Evolutionary conservation across 2,888 invertebrate genomes (phyloP), one percentile per base, ranked within the genome.

Genomic region (Heliconius cydno): DNA sequence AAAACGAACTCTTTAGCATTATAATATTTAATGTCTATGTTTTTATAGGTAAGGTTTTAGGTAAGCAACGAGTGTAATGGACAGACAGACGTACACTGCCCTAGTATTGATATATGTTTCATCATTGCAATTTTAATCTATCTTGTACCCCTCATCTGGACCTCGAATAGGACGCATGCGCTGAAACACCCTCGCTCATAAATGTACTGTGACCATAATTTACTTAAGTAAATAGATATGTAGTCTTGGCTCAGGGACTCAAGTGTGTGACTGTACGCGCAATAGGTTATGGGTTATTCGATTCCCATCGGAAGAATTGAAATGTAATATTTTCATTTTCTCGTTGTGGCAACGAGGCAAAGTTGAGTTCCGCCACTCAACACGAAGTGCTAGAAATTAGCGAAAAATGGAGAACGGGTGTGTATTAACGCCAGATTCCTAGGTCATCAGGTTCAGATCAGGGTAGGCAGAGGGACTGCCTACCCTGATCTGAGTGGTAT

Each of bases 111-210:
- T 46, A 77, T 63, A 74, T 38, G 74, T 71, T 68, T 71, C 78
- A 68, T 68, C 63, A 57, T 67, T 78, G 78, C 77, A 74, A 77
- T 73, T 65, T 78, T 80, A 78, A 80, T 80, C 60, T 75, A 75
- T 79, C 60, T 68, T 30, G 65, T 80, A 68, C 63, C 63, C 77
- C 74, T 77, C 76, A 71, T 79, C 80, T 74, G 77, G 77, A 74
- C 46, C 25, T 66, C 22, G 63, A 38, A 52, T 3, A 68, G n/a
- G 1, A 65, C 82, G 82, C 82, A 77, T 73, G 80, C 80, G 82
- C 79, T 34, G 57, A 52, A 28, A 34, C 73, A 57, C 77, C 75
- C 75, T 71, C 73, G 57, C 76, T 70, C 76, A 72, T 57, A 76
- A 66, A 9, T 63, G 57, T 80, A 82, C n/a, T 72, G 72, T 78